Evolutionary conservation across 2,113 vertebrate genomes (phyloP).

Genomic region (Corythornis vintsioides): DNA sequence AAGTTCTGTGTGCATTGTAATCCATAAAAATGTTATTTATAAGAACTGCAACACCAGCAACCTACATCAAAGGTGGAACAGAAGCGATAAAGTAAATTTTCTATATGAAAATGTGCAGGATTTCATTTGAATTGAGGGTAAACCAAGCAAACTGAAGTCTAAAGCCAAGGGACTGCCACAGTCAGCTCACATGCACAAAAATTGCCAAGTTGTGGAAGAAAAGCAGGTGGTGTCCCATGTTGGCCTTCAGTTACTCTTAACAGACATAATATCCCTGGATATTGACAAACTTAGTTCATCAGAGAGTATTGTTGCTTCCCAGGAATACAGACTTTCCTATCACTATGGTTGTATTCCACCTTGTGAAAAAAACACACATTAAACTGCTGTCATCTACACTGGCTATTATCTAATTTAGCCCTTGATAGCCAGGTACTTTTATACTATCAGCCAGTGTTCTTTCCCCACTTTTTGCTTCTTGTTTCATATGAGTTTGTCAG

Average conservation of each 20-base stretch:
- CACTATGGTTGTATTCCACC: rapidly evolving
- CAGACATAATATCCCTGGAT: background rate
- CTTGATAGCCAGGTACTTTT: background rate
- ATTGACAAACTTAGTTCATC: background rate
- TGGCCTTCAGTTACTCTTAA: background rate
- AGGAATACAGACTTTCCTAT: background rate
- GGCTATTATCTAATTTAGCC: background rate
- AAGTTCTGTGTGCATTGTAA: background rate
- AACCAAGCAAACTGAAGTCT: background rate
- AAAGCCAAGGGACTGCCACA: background rate
- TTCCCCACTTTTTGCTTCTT: background rate
- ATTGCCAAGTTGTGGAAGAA: background rate
- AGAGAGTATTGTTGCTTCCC: background rate
- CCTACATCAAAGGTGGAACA: background rate
- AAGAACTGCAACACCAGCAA: background rate
- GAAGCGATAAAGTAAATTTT: background rate
- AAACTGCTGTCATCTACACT: rapidly evolving
- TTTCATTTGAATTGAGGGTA: background rate
- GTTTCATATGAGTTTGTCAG: background rate
- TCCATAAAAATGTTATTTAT: background rate
- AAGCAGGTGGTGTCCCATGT: background rate
- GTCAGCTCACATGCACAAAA: background rate
- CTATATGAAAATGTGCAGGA: background rate
- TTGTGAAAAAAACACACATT: background rate
- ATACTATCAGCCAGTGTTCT: background rate